Evolutionary conservation across 2,888 invertebrate genomes (phyloP).

Genomic region (Diaphora mendica): DNA sequence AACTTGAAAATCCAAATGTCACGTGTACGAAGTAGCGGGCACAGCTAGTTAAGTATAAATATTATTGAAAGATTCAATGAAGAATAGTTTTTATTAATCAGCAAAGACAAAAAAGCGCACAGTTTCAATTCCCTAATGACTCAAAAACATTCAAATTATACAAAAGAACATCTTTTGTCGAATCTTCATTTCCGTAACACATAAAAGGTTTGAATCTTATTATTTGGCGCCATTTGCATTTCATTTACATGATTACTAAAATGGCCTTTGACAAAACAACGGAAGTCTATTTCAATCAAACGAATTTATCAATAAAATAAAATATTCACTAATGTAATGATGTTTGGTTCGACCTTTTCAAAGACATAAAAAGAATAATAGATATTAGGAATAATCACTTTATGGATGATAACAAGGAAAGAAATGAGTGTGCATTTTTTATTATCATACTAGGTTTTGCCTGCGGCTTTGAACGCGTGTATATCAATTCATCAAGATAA

Average conservation of each 20-base stretch:
- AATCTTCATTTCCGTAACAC: constrained; percentile 43
- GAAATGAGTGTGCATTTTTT: background rate
- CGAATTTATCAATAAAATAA: constrained; percentile 47
- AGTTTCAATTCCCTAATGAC: constrained; percentile 15
- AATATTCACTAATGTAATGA: constrained; percentile 11
- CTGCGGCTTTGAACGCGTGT: no score
- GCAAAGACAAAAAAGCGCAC: background rate
- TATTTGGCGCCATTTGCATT: constrained; percentile 54
- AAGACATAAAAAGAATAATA: background rate
- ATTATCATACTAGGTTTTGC: background rate
- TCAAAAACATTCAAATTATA: constrained; percentile 19
- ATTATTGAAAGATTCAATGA: no score
- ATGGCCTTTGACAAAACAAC: constrained; percentile 51
- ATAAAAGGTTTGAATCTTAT: constrained; percentile 28
- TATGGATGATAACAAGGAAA: background rate
- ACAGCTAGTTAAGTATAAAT: no score
- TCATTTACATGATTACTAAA: constrained; percentile 43
- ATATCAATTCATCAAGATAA: no score
- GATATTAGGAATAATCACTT: background rate
- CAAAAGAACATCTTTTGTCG: constrained; percentile 29
- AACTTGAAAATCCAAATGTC: no score
- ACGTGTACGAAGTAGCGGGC: no score
- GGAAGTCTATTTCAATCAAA: constrained; percentile 56
- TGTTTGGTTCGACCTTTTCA: background rate
- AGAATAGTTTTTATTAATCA: background rate